Base-by-base conservation (phyloP, 2,888 invertebrate genomes). In the Ctenicera cuprea region DNA sequence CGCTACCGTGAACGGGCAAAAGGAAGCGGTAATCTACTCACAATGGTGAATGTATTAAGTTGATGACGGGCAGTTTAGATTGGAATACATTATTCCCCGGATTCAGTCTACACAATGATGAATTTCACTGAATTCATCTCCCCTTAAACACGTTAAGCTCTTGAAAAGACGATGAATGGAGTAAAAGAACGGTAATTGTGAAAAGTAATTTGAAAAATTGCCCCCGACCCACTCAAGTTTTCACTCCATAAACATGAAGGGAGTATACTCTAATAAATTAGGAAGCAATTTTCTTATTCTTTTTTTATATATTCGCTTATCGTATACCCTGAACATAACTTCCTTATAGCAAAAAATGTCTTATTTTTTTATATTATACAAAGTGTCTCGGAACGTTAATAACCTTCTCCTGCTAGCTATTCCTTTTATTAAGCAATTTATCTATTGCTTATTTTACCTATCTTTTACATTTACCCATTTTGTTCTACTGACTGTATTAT, bases 41-140 rank as follows among this genome's bases (percentile, higher is more conserved):
- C 70, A 70, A 70, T 70, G 26, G 63, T 41, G 30, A 52, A 63
- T 63, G 63, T 26, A 70, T 70, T 70, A 70, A 50, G 70, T 63
- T 70, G 70, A 70, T 70, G 70, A 52, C 70, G 52, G 48, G 50
- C 50, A 26, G 63, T 62, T 63, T 52, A 70, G 41, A 48, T 63
- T 63, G 38, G 63, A 62, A 70, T 70, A 70, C 54, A 70, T 70
- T 70, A 70, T 70, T 70, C 63, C 30, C 18, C 18, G 62, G 70
- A 63, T 70, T 63, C 63, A 50, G 48, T 54, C 63, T 33, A 41
- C 63, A 70, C 63, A 62, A 70, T 70, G 70, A 70, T 70, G 54
- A 70, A 70, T 70, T 62, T 63, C 63, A 33, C 48, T 16, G 57
- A 45, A 52, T 69, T 62, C 59, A 57, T 68, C 59, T 68, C 20